Conservation (phyloP, 2,888 invertebrate genomes). For the Synanthedon tipuliformis region DNA sequence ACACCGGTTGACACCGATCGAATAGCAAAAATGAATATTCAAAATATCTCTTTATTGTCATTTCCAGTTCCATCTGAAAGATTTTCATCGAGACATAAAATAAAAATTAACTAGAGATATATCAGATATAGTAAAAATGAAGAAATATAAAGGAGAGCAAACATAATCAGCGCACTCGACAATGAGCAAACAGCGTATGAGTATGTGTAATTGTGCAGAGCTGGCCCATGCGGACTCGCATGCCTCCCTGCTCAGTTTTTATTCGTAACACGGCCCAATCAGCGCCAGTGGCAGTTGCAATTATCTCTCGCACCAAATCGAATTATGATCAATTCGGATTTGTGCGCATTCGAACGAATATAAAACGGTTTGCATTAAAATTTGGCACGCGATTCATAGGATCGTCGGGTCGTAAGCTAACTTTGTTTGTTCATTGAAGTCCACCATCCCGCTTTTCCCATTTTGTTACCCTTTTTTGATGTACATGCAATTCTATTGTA, state of each 20-base stretch:
- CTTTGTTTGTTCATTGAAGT: conserved; percentile 45
- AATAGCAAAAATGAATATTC: no score
- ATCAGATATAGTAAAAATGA: conserved; percentile 8
- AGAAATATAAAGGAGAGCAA: conserved; percentile 47
- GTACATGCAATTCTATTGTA: no score
- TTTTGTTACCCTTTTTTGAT: no score
- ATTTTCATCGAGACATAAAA: neutral
- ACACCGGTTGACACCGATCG: no score
- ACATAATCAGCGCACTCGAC: conserved; percentile 55
- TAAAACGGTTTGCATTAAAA: conserved; percentile 71
- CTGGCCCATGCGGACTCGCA: conserved; percentile 11
- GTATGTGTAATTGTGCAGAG: conserved; percentile 53
- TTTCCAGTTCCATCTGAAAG: neutral
- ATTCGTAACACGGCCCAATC: conserved; percentile 53
- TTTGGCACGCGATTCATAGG: conserved; percentile 63
- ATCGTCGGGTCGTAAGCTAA: conserved; percentile 51
- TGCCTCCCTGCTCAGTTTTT: conserved; percentile 37
- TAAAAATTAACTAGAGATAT: no score
- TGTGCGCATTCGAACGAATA: conserved; percentile 67
- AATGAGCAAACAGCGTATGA: conserved; percentile 44
- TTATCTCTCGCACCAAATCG: conserved; percentile 66
- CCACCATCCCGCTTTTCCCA: conserved; percentile 15
- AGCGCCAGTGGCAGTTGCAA: conserved; percentile 69
- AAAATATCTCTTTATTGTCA: no score
- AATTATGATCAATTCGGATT: conserved; percentile 72